Percentiles rank a stretch among this genome's conserved stretches.
Conservation (phyloP, 1,140 invertebrate genomes). For the Platyscapa corneri region DNA sequence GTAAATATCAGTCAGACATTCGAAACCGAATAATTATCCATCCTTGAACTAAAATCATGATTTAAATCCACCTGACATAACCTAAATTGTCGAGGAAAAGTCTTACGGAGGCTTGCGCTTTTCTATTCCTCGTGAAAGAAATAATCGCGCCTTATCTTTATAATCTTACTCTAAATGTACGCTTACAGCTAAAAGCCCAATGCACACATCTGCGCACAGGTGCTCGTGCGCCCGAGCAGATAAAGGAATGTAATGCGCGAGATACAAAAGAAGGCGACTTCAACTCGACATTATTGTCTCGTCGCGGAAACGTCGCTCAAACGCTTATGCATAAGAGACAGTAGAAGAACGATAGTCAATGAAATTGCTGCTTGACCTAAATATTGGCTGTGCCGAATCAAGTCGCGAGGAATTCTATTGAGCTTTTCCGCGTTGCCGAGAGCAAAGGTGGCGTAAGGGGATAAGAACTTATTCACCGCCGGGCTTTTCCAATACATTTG, state of each 20-base stretch:
- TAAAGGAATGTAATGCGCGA: no score
- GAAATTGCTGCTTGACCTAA: constrained; percentile 33
- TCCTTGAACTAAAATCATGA: not conserved
- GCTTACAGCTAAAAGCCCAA: no score
- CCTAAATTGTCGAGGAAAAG: not conserved
- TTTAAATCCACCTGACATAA: not conserved
- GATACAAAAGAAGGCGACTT: not conserved
- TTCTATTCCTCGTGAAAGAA: not conserved
- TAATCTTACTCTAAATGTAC: not conserved
- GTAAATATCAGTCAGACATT: not conserved
- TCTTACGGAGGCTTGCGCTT: not conserved
- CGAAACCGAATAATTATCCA: not conserved
- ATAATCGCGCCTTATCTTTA: constrained; percentile 11
- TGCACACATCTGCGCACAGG: no score
- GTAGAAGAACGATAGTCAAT: not conserved
- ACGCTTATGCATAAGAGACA: not conserved
- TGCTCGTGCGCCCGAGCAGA: no score
- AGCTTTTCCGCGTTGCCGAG: not conserved
- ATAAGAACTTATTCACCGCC: not conserved
- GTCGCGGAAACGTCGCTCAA: not conserved
- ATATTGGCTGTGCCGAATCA: constrained; percentile 1
- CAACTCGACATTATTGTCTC: not conserved
- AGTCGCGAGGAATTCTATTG: constrained; percentile 9
- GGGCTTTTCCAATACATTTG: not conserved
- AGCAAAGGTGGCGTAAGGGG: no score